These are phyloP conservation scores for Sminthopsis crassicaudata DNA, from an alignment of 2,113 vertebrate species.

Conservation along the genomic window DNA sequence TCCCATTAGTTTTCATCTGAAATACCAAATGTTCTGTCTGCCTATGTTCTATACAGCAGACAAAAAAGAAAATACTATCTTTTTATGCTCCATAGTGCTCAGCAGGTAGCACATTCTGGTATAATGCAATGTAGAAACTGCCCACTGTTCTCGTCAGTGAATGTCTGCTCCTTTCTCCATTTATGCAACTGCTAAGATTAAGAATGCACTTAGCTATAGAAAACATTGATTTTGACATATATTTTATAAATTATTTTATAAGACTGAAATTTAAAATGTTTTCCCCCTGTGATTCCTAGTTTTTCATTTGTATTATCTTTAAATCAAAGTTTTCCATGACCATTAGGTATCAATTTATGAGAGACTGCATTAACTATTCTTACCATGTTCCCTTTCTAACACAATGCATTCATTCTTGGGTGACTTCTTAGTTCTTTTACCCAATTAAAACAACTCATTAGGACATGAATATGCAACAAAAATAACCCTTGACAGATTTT, in stretches of 20 bases:
- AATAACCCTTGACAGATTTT: conserved; percentile 79
- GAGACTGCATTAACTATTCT: conserved; percentile 55
- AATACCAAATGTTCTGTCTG: not conserved
- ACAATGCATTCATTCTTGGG: conserved; percentile 65
- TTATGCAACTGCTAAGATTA: conserved; percentile 9
- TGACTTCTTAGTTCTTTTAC: conserved; percentile 73
- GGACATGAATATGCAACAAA: conserved; percentile 80
- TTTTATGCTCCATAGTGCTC: not conserved
- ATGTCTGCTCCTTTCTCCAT: not conserved
- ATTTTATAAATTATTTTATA: conserved; percentile 39
- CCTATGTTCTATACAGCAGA: not conserved
- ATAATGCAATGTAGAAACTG: conserved; percentile 15
- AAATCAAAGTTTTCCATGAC: conserved; percentile 2
- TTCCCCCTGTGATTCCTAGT: not conserved
- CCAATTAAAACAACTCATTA: conserved; percentile 81
- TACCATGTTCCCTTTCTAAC: conserved; percentile 52
- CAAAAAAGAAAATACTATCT: not conserved
- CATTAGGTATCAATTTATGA: conserved; percentile 22
- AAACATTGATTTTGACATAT: conserved; percentile 13
- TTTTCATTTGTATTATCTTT: conserved; percentile 4
- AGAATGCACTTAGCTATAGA: not conserved
- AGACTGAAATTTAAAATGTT: not conserved
- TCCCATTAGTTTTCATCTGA: not conserved
- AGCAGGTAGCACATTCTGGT: not conserved
- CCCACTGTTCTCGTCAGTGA: not conserved